Base-by-base conservation (phyloP, 2,888 invertebrate genomes). In the Diachrysia chrysitis region DNA sequence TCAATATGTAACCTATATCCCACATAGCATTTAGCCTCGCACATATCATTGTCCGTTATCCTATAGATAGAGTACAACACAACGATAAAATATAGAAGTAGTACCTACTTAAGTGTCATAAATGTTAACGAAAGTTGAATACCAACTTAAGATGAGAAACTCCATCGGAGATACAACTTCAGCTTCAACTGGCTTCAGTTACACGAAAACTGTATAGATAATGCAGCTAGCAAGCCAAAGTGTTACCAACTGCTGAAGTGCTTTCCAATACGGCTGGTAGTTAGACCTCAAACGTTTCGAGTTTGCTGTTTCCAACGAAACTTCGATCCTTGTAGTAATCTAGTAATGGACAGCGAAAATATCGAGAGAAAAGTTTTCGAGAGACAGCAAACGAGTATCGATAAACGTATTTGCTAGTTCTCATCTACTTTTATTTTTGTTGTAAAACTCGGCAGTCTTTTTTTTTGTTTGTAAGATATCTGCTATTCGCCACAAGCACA, bases 191-290 rank as follows among this genome's bases (percentile, higher is more conserved):
- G 17, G 14, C 56, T 9, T 29, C 37, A 10, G n/a, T 46, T 67
- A 57, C 63, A 55, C 25, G 25, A 14, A 51, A 63, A 66, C 58
- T 64, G 61, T 65, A 63, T 71, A n/a, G n/a, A n/a, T n/a, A 72
- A 66, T 60, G 62, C 73, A 72, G 37, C 53, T 42, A 42, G 42
- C 42, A n/a, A 42, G n/a, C 42, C 42, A 53, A 75, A 71, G 62
- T 66, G 67, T 63, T 63, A 61, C 68, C 58, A 23, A 58, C 19
- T 56, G 19, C 37, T 55, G 29, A 25, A 55, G 56, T 56, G 54
- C 17, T 23, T 51, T 19, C 51, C 48, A 60, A 71, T 71, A 59
- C 59, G 37, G 62, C 56, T 76, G 63, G 66, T 46, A 73, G 57
- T 58, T 54, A 66, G 32, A 66, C 66, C 67, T 51, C 58, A 66